These are phyloP conservation scores for Leucoraja ocellata DNA, from an alignment of 2,797 vertebrate species.

Conservation along the genomic window DNA sequence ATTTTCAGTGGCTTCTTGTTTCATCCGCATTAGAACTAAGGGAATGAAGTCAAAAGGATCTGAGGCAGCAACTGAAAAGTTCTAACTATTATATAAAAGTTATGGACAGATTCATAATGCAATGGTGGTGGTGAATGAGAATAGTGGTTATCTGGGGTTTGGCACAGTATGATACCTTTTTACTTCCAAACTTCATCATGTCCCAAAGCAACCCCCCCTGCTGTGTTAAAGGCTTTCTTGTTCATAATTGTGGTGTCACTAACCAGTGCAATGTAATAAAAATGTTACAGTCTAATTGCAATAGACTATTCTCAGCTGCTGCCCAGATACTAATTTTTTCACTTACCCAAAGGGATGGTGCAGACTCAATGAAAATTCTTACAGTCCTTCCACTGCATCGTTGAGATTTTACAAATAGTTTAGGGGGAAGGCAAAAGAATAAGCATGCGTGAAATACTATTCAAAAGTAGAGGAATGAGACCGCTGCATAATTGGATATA, in stretches of 20 bases:
- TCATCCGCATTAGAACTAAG: background rate
- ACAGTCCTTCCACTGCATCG: background rate
- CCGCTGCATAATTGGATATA: background rate
- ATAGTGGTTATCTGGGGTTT: background rate
- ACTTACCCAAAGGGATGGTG: background rate
- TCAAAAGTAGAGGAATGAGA: background rate
- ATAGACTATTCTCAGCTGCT: background rate
- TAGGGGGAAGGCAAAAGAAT: background rate
- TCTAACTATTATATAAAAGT: background rate
- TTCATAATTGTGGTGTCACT: background rate
- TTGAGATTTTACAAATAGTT: background rate
- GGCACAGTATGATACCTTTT: background rate
- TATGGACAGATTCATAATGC: background rate
- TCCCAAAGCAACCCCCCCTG: slow-evolving; percentile 17
- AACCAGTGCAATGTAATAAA: background rate
- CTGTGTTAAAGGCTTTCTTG: slow-evolving; percentile 24
- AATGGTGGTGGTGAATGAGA: background rate
- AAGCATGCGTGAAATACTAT: background rate
- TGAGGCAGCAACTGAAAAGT: background rate
- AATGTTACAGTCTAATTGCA: background rate
- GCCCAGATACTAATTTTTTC: background rate
- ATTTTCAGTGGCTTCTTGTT: background rate
- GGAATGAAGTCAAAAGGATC: background rate
- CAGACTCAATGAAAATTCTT: background rate
- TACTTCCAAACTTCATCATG: background rate